phyloP scores from a whole-genome alignment of 2,113 vertebrate genomes.

The Desmodus rotundus region DNA sequence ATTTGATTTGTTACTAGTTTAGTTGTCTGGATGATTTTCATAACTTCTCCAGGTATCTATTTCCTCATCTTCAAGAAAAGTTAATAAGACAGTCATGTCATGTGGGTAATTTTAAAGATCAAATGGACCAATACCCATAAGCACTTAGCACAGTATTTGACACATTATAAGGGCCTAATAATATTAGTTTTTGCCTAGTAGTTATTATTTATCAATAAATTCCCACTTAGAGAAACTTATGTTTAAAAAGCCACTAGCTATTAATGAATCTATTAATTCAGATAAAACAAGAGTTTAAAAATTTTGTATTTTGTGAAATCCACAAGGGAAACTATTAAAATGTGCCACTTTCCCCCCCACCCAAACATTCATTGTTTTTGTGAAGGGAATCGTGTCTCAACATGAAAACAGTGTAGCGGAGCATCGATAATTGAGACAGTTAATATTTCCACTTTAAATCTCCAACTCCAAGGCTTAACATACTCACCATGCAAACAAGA shows the following conservation, averaged over 20 bases:
- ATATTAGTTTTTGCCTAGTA: background rate
- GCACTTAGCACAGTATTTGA: background rate
- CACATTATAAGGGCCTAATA: background rate
- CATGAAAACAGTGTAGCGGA: background rate
- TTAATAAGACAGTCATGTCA: background rate
- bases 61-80: background rate
- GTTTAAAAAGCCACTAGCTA: conserved; percentile 24
- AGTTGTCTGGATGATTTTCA: background rate
- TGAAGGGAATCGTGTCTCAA: background rate
- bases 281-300: background rate
- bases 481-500: background rate
- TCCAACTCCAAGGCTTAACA: conserved; percentile 2
- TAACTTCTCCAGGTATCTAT: background rate
- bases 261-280: background rate
- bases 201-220: background rate
- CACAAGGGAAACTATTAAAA: background rate
- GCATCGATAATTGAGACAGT: background rate
- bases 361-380: background rate
- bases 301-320: background rate
- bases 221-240: background rate
- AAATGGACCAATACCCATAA: background rate
- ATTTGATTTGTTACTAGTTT: background rate
- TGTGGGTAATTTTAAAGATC: background rate
- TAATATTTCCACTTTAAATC: background rate
- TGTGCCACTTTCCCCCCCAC: background rate